A percentile compares a stretch with the other conserved stretches of the same genome.
Conservation (phyloP, 2,797 vertebrate species). For the Rhodeus uyekii region DNA sequence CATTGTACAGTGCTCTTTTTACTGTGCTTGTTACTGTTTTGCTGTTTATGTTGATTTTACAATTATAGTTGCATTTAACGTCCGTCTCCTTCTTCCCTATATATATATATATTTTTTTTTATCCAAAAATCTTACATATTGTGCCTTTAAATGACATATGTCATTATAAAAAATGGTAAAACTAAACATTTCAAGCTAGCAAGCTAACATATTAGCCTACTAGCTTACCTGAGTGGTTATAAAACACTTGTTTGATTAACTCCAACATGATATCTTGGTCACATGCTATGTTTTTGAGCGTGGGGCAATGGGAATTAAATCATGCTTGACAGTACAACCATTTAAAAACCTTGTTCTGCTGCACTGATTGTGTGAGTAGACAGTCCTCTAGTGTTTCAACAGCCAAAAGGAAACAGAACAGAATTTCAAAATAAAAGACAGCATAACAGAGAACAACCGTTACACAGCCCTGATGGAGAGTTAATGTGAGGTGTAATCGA, state of each 20-base stretch:
- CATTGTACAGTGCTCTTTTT: background rate
- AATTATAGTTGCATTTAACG: background rate
- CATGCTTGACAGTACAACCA: background rate
- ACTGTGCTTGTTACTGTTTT: background rate
- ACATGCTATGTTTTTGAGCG: background rate
- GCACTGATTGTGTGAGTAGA: background rate
- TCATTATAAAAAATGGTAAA: background rate
- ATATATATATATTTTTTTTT: too few species aligned
- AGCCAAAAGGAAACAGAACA: background rate
- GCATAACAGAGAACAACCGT: background rate
- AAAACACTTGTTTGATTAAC: background rate
- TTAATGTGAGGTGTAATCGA: background rate
- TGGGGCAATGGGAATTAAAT: background rate
- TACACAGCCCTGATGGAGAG: background rate
- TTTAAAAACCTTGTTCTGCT: background rate
- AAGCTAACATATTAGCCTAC: background rate
- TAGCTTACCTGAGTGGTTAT: background rate
- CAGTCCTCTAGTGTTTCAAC: background rate
- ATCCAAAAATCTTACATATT: too few species aligned
- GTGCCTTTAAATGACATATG: too few species aligned
- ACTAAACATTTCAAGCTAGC: background rate
- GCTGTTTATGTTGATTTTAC: background rate
- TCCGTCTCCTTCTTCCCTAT: background rate
- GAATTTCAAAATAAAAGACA: background rate
- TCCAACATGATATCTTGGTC: background rate